These are phyloP conservation scores for Eupithecia vulgata DNA, from an alignment of 2,888 invertebrate genomes.

Conservation along the genomic window DNA sequence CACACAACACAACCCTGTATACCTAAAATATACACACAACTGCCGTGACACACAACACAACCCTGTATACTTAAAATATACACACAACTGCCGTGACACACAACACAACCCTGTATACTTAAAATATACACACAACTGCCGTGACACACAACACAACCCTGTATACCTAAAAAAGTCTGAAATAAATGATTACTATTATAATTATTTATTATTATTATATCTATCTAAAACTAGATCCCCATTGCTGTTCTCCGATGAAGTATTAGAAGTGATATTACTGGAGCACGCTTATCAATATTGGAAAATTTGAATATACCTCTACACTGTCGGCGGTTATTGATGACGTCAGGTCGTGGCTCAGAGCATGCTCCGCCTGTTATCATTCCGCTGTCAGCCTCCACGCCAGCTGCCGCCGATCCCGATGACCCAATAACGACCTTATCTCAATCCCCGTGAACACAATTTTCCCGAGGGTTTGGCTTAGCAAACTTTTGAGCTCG, in stretches of 20 bases:
- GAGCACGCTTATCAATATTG: background rate
- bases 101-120: no score
- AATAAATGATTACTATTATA: no score
- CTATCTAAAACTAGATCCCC: background rate
- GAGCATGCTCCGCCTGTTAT: slow-evolving; percentile 47
- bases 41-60: no score
- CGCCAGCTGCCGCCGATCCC: slow-evolving; percentile 40
- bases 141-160: no score
- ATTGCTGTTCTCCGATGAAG: background rate
- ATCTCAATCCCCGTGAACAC: slow-evolving; percentile 10
- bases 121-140: no score
- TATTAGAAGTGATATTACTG: background rate
- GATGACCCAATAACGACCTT: slow-evolving; percentile 23
- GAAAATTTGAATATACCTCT: background rate
- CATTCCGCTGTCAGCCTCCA: slow-evolving; percentile 42
- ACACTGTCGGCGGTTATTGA: slow-evolving; percentile 36
- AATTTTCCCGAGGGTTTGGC: slow-evolving; percentile 17
- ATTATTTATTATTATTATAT: no score
- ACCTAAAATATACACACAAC: no score
- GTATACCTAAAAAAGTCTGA: no score
- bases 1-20: no score
- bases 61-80: no score
- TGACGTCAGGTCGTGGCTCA: slow-evolving; percentile 53
- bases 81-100: no score
- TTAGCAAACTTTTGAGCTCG: slow-evolving; percentile 27